Evolutionary conservation across 2,113 vertebrate species (phyloP).

Genomic region (Aegotheles bennettii): DNA sequence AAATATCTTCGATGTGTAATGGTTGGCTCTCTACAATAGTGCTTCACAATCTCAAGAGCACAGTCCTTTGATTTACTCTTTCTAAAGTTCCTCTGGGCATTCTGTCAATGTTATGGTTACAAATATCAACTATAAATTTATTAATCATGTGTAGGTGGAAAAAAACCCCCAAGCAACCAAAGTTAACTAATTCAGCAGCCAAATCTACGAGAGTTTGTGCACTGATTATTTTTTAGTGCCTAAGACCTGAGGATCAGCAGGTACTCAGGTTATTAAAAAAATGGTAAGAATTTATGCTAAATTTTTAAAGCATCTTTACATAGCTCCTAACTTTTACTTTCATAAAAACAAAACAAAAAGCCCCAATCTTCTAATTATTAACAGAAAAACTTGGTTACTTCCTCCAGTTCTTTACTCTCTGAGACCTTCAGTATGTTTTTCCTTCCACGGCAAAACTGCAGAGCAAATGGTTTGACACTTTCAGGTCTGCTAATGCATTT

Average conservation of each 20-base stretch:
- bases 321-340: not conserved
- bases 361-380: not conserved
- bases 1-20: not conserved
- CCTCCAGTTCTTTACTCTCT: not conserved
- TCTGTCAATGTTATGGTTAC: not conserved
- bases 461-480: not conserved
- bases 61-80: not conserved
- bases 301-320: not conserved
- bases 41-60: not conserved
- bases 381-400: not conserved
- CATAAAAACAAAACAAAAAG: not conserved
- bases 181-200: not conserved
- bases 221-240: not conserved
- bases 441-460: not conserved
- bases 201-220: not conserved
- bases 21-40: not conserved
- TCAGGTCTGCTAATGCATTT: not conserved
- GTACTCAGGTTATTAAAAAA: not conserved
- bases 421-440: not conserved
- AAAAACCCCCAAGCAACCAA: not conserved
- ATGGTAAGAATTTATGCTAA: not conserved
- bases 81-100: not conserved
- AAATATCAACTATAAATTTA: not conserved
- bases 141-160: not conserved
- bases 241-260: not conserved